Evolutionary conservation across 2,888 invertebrate genomes (phyloP).

Genomic region (Nephrocerus scutellatus): DNA sequence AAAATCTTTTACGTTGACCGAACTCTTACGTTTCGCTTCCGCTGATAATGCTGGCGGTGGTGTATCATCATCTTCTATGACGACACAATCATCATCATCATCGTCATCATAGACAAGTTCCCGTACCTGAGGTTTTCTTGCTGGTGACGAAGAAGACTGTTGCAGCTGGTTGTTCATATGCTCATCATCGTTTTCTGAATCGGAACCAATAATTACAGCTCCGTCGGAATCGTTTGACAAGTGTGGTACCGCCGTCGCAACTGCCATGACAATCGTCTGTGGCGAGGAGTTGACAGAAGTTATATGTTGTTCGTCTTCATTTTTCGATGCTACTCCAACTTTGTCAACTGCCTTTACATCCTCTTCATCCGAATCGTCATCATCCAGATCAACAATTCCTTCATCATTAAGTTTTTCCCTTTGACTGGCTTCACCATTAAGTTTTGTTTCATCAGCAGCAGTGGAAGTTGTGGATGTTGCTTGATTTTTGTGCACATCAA

Average conservation of each 20-base stretch:
- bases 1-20: conserved; percentile 35
- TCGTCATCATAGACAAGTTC: conserved; percentile 42
- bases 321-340: conserved; percentile 10
- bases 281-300: conserved; percentile 21
- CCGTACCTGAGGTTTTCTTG: conserved; percentile 9
- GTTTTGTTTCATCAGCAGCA: conserved; percentile 18
- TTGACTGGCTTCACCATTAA: conserved; percentile 33
- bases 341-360: conserved; percentile 24
- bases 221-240: conserved; percentile 35
- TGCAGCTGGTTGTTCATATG: too few species aligned
- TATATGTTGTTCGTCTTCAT: conserved; percentile 6
- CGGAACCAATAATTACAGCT: conserved; percentile 43
- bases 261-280: conserved; percentile 9
- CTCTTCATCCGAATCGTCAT: conserved; percentile 35
- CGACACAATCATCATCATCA: conserved; percentile 51
- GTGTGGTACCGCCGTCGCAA: conserved; percentile 4
- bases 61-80: conserved; percentile 52
- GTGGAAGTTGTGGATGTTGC: too few species aligned
- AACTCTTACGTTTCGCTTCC: conserved; percentile 45
- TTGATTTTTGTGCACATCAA: too few species aligned
- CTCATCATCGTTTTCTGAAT: conserved; percentile 34
- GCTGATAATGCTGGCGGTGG: conserved; percentile 24
- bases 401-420: too few species aligned
- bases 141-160: too few species aligned
- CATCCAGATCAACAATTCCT: conserved; percentile 36